Conservation (phyloP, 2,797 vertebrate genomes). For the Manis pentadactyla region DNA sequence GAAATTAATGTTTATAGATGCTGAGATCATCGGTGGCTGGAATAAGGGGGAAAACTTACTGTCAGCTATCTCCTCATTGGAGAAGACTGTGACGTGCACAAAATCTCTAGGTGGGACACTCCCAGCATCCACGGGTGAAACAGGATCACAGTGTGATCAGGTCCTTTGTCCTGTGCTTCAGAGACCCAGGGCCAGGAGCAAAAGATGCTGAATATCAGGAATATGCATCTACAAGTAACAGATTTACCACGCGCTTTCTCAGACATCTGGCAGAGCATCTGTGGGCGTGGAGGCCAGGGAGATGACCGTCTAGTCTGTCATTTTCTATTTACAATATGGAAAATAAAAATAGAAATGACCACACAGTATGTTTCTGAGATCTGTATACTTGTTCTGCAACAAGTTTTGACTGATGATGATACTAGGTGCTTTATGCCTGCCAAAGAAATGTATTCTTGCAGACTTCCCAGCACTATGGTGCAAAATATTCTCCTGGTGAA, state of each 20-base stretch:
- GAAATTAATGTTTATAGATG: slow-evolving; percentile 10
- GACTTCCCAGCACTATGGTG: neutral
- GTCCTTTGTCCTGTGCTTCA: neutral
- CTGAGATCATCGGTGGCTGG: neutral
- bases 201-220: neutral
- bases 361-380: neutral
- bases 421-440: neutral
- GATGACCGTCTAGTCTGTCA: neutral
- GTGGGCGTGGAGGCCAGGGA: neutral
- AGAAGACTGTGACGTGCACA: neutral
- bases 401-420: neutral
- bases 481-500: neutral
- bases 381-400: neutral
- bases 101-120: neutral
- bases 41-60: neutral
- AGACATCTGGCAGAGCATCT: neutral
- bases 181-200: neutral
- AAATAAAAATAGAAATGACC: slow-evolving; percentile 22
- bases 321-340: slow-evolving; percentile 9
- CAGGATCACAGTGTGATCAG: neutral
- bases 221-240: too few species aligned
- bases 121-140: neutral
- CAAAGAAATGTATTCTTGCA: slow-evolving; percentile 27
- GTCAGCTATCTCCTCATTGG: neutral
- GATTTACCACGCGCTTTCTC: neutral